Percentiles rank a stretch among this genome's conserved stretches.
Conservation (phyloP, 1,140 invertebrate genomes). For the Idris sp. region DNA sequence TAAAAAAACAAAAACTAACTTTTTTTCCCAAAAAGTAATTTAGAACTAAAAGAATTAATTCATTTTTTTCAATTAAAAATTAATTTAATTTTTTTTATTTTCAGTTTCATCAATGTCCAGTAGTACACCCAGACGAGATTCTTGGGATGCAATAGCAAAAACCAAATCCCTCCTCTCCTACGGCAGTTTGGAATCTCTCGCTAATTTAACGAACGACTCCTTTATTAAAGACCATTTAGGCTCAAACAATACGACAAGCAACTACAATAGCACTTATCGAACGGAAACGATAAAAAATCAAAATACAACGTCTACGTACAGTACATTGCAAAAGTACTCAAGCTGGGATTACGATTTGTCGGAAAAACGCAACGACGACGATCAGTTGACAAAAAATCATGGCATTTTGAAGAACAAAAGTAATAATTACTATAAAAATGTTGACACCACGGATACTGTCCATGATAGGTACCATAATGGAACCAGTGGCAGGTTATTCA, state of each 20-base stretch:
- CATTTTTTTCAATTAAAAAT: too few relatives aligned
- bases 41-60: too few relatives aligned
- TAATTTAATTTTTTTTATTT: conserved; percentile 21
- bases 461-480: conserved; percentile 76
- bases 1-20: too few relatives aligned
- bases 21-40: too few relatives aligned
- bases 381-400: conserved; percentile 62
- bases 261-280: conserved; percentile 67
- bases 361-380: conserved; percentile 64
- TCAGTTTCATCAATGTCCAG: conserved; percentile 83
- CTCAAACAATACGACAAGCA: conserved; percentile 38
- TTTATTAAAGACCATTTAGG: conserved; percentile 55
- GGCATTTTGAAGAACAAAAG: conserved; percentile 76
- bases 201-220: conserved; percentile 81
- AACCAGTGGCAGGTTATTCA: conserved; percentile 23
- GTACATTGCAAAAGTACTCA: conserved; percentile 64
- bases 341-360: conserved; percentile 66
- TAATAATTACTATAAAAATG: conserved; percentile 73
- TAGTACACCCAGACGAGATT: conserved; percentile 82
- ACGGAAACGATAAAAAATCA: conserved; percentile 56
- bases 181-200: conserved; percentile 83
- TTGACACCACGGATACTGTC: conserved; percentile 78
- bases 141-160: conserved; percentile 89
- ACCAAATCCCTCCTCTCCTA: conserved; percentile 85
- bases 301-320: conserved; percentile 61